Base-by-base conservation (phyloP, 2,888 invertebrate species). In the Tenthredo scrophulariae region DNA sequence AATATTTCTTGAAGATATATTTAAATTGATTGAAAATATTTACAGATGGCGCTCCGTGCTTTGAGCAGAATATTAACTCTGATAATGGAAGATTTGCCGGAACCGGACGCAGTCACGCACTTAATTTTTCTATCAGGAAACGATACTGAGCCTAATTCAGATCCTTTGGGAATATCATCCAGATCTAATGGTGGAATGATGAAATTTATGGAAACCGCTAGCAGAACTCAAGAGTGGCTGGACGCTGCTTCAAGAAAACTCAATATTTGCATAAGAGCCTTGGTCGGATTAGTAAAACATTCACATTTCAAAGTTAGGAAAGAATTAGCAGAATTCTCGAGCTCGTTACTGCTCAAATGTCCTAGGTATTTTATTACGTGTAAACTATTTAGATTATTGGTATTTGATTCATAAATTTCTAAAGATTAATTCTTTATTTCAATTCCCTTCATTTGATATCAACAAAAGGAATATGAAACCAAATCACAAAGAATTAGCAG, bases 291-390 rank as follows among this genome's bases (percentile, higher is more conserved):
- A 43, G 94, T 95, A 0, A 94, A 94, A 1, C 96, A 97, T 91
- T 94, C 95, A 1, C 95, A 97, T 87, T 92, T 92, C 79, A 94
- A 93, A 91, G 96, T 97, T 85, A 94, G 97, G 79, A 92, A 92
- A 82, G 96, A 96, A 92, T 94, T 97, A 77, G 95, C 95, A 0
- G 92, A 94, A n/a, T 94, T 95, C 89, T 95, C 96, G 88, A 92
- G 94, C 65, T 92, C 95, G 80, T 90, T 97, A 58, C 91, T 96
- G 0, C 92, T 94, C 15, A 95, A 95, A 87, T 97, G 97, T 89
- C 93, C 94, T 75, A 92, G 92, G 96, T 96, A 91, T 86, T 84
- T 7, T n/a, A 62, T 67, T 37, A 50, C 50, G 26, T 84, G 80
- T 15, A 74, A 79, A 74, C 29, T 85, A 77, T 65, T 70, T 26